Conservation (phyloP, 2,888 invertebrate species). For the Sturmia bella region DNA sequence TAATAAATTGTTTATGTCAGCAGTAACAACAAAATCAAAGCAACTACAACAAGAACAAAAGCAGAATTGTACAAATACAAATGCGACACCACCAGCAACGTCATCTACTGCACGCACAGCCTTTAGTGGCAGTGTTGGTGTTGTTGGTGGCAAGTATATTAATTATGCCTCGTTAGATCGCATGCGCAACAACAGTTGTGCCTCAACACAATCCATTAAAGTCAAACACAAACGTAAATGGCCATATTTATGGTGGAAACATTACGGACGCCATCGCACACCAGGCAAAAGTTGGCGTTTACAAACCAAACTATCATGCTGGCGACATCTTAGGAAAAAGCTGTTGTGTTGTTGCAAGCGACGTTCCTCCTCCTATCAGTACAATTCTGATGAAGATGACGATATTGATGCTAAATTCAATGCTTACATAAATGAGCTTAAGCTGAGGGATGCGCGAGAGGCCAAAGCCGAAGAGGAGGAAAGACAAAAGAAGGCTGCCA, state of each 20-base stretch:
- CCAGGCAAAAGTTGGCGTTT: conserved; percentile 56
- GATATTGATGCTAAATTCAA: conserved; percentile 80
- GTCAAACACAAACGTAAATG: conserved; percentile 65
- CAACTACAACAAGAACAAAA: conserved; percentile 50
- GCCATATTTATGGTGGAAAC: conserved; percentile 70
- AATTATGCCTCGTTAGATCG: conserved; percentile 78
- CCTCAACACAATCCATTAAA: conserved; percentile 59
- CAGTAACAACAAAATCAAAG: conserved; percentile 33
- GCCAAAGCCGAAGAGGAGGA: conserved; percentile 31
- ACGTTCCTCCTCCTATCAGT: conserved; percentile 61
- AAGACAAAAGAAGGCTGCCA: neutral
- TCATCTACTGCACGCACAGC: conserved; percentile 50
- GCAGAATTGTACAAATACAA: conserved; percentile 30
- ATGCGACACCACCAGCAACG: conserved; percentile 9
- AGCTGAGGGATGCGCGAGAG: conserved; percentile 73
- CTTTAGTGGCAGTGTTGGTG: conserved; percentile 51
- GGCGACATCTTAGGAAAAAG: conserved; percentile 37
- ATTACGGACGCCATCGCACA: conserved; percentile 60
- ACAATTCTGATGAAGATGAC: conserved; percentile 77
- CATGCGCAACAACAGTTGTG: conserved; percentile 73
- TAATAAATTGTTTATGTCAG: conserved; percentile 44
- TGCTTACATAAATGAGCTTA: conserved; percentile 78
- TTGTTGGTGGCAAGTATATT: conserved; percentile 72
- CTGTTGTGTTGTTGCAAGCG: conserved; percentile 45
- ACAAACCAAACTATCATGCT: conserved; percentile 38